phyloP scores from a whole-genome alignment of 2,113 vertebrate species.

The Platysteira castanea region DNA sequence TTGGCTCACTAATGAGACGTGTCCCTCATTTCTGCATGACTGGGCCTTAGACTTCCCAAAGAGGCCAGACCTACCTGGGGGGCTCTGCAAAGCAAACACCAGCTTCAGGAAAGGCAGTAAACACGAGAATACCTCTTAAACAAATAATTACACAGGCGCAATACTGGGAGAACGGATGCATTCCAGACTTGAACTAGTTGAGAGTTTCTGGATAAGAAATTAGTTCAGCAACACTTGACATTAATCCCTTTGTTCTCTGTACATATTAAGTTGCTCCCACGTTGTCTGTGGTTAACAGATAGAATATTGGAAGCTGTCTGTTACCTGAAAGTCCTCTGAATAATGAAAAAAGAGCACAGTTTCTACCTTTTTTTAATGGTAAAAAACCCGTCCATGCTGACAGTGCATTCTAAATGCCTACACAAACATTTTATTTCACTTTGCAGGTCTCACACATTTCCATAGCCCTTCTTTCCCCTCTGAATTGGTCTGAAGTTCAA shows the following conservation, averaged over 20 bases:
- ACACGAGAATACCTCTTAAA: neutral
- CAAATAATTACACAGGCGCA: neutral
- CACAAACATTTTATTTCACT: neutral
- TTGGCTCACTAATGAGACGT: neutral
- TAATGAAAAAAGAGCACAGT: neutral
- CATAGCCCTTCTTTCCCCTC: neutral
- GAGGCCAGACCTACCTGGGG: neutral
- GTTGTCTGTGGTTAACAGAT: neutral
- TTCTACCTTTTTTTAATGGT: neutral
- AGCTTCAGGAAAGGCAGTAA: slow-evolving; percentile 1
- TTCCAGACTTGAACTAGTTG: neutral
- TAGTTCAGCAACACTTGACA: slow-evolving; percentile 8
- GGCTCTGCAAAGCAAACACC: slow-evolving; percentile 26
- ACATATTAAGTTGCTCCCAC: neutral
- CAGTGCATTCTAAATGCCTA: neutral
- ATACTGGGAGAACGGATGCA: neutral
- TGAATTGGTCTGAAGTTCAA: neutral
- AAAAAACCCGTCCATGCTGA: neutral
- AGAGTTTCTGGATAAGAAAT: slow-evolving; percentile 5
- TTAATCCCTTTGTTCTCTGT: neutral
- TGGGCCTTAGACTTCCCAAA: neutral
- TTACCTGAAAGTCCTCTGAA: neutral
- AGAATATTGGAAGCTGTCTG: neutral
- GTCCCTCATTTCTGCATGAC: neutral
- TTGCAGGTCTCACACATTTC: neutral